phyloP scores from a whole-genome alignment of 1,140 invertebrate genomes.

The Drosophila novamexicana region DNA sequence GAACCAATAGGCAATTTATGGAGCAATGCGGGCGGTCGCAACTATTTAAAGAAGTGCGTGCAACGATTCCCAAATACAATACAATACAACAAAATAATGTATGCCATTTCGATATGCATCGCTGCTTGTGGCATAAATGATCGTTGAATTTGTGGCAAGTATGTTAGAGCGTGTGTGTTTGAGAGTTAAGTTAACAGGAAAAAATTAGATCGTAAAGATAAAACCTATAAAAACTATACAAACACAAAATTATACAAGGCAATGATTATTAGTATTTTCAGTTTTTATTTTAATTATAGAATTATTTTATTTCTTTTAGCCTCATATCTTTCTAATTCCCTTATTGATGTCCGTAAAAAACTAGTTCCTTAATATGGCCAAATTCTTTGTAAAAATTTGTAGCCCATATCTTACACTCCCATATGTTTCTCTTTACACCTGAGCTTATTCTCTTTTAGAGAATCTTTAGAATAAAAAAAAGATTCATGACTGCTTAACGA shows the following conservation, averaged over 20 bases:
- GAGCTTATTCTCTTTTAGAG: too few relatives aligned
- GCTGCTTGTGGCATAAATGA: conserved; percentile 35
- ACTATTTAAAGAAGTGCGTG: conserved; percentile 67
- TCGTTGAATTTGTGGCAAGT: not conserved
- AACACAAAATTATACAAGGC: not conserved
- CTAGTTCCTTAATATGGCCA: too few relatives aligned
- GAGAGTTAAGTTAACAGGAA: conserved; percentile 1
- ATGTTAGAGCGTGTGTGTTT: not conserved
- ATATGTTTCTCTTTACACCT: too few relatives aligned
- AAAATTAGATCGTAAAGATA: conserved; percentile 28
- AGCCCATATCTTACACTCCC: too few relatives aligned
- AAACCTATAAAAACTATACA: conserved; percentile 1
- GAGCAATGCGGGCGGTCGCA: conserved; percentile 70
- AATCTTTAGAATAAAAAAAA: too few relatives aligned
- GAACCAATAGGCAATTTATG: conserved; percentile 46
- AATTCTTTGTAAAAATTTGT: too few relatives aligned
- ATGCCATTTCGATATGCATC: conserved; percentile 64
- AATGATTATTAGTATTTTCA: not conserved
- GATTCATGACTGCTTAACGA: too few relatives aligned
- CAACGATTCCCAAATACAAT: conserved; percentile 45
- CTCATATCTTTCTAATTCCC: too few relatives aligned
- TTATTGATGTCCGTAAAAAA: too few relatives aligned
- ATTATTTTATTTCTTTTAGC: too few relatives aligned
- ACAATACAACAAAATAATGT: conserved; percentile 13
- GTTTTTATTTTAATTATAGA: too few relatives aligned